These are phyloP conservation scores for Eulimnadia texana DNA, from an alignment of 1,140 invertebrate species.

Conservation along the genomic window DNA sequence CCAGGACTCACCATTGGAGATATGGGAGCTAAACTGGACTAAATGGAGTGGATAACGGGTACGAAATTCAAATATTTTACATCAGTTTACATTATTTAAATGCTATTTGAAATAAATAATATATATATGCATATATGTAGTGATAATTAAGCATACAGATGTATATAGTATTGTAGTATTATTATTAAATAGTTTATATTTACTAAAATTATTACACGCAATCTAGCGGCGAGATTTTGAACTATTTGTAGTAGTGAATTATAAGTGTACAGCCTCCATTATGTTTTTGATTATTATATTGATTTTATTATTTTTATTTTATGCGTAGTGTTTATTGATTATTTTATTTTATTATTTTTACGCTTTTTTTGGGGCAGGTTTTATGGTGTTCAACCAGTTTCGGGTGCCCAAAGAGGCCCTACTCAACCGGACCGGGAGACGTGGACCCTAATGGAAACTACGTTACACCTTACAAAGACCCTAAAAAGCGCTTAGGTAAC, in stretches of 20 bases:
- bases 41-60: conserved; percentile 83
- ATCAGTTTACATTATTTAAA: too few relatives aligned
- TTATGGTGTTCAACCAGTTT: conserved; percentile 74
- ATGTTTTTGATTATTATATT: too few relatives aligned
- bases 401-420: conserved; percentile 62
- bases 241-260: too few relatives aligned
- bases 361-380: conserved; percentile 37
- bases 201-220: too few relatives aligned
- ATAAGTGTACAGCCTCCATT: too few relatives aligned
- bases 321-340: conserved; percentile 1
- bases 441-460: conserved; percentile 72
- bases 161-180: too few relatives aligned
- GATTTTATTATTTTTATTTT: conserved; percentile 1
- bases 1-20: conserved; percentile 66
- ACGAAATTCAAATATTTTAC: conserved; percentile 13
- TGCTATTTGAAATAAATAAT: conserved; percentile 6
- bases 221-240: too few relatives aligned
- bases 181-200: too few relatives aligned
- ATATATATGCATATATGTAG: too few relatives aligned
- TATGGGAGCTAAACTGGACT: conserved; percentile 74
- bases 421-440: conserved; percentile 72
- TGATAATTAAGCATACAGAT: too few relatives aligned
- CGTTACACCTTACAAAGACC: conserved; percentile 55
- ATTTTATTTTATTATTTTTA: conserved; percentile 9
- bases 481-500: conserved; percentile 52